Base-by-base conservation (phyloP, 2,113 vertebrate genomes). In the Eupsittula cactorum region DNA sequence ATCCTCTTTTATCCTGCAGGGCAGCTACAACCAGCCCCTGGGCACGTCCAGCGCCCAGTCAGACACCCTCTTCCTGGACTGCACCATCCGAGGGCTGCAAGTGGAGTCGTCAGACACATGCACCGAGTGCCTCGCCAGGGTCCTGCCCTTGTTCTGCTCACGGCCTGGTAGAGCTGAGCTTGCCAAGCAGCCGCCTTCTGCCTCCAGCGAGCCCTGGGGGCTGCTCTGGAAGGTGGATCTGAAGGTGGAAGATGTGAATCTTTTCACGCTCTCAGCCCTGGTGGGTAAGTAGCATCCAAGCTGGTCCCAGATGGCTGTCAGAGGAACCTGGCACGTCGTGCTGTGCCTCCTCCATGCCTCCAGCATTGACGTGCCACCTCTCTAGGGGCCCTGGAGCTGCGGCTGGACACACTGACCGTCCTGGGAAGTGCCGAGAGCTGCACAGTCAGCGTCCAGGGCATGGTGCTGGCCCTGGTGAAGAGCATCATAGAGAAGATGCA, bases 101-200 rank as follows among this genome's bases (percentile, higher is more conserved):
- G 95, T 99, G 96, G 99, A 99, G 97, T 97, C 98, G 0, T 99
- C 99, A 1, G 99, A 99, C 60, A 99, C 99, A 41, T 99, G 99
- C 87, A 97, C 98, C 15, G 97, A 99, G 69, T 99, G 99, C 96
- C 98, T 99, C 63, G 99, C 99, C 93, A 98, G 99, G 57, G 95
- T 99, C 63, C 96, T 99, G 75, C 98, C 98, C 25, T 93, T 99
- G 49, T 95, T 99, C 77, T 96, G 88, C 76, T 90, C 87, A 1
- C 93, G 17, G 23, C 80, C 89, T 39, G 60, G n/a, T 1, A 60
- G 82, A 73, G 62, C 95, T 90, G 91, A 86, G 23, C 20, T 88
- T n/a, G 67, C 86, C 41, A 81, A 85, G 76, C 82, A 97, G 35
- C 59, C 6, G 0, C 41, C 80, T 5, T 85, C 95, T 70, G 64